Evolutionary conservation across 35 echinoderm and acorn worm species (phyloP).

Genomic region (Strongylocentrotus purpuratus): DNA sequence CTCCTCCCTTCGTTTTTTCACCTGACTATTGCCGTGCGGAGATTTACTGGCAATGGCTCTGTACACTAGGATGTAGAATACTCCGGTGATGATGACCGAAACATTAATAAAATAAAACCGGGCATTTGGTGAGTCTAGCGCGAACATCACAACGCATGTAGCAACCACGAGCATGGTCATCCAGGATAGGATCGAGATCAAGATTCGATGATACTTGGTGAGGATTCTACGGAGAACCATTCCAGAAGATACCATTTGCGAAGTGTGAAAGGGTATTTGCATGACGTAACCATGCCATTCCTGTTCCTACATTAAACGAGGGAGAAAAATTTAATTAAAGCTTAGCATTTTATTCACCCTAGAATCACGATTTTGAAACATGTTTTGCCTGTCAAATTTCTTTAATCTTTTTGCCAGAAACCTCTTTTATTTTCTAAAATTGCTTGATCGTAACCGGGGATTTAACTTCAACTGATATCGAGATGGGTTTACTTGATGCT

Average conservation of each 20-base stretch:
- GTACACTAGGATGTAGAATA: neutral
- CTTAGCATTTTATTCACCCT: too few species aligned
- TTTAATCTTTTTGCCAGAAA: too few species aligned
- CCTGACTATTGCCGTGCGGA: neutral
- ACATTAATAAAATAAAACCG: neutral
- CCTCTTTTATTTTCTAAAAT: too few species aligned
- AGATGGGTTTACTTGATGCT: too few species aligned
- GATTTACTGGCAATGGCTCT: neutral
- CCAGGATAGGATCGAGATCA: neutral
- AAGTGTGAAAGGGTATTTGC: neutral
- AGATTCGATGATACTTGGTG: neutral
- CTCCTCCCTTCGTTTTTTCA: neutral
- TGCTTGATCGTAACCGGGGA: too few species aligned
- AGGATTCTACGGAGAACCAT: neutral
- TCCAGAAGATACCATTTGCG: neutral
- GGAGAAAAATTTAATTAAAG: too few species aligned
- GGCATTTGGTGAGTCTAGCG: neutral
- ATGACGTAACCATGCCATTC: neutral
- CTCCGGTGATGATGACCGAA: neutral
- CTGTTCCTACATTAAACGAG: neutral
- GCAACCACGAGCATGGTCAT: neutral
- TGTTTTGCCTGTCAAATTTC: neutral
- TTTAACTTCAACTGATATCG: too few species aligned
- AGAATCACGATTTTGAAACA: too few species aligned
- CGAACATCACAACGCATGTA: neutral